Conservation (phyloP, 2,113 vertebrate species). For the Megaleporinus macrocephalus region DNA sequence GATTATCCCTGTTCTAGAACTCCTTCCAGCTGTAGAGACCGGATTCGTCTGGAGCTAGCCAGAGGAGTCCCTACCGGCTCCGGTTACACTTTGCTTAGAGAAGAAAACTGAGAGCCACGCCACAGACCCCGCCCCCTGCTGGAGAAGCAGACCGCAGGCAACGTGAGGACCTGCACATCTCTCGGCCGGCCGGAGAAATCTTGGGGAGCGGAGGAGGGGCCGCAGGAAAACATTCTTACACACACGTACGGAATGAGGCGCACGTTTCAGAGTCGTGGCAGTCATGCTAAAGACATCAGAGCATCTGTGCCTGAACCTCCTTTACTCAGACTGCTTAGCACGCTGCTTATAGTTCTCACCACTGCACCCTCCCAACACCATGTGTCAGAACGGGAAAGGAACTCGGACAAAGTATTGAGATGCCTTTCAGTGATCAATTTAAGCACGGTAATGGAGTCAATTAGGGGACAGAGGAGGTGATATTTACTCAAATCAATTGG, state of each 20-base stretch:
- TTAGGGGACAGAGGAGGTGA: background rate
- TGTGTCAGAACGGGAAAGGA: background rate
- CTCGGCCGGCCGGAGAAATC: background rate
- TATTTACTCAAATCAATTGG: background rate
- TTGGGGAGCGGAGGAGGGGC: constrained; percentile 25
- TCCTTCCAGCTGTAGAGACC: background rate
- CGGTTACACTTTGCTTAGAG: constrained; percentile 9
- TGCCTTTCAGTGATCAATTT: background rate
- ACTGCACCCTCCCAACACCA: background rate
- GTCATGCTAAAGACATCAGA: background rate
- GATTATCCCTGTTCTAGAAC: background rate
- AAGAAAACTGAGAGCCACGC: background rate
- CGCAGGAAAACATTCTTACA: background rate
- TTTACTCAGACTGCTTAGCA: background rate
- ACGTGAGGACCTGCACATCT: constrained; percentile 75
- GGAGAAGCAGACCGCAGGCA: constrained; percentile 41
- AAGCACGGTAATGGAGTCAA: no score
- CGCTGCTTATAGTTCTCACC: background rate
- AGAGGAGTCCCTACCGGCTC: background rate
- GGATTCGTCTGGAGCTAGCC: background rate
- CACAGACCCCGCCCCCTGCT: background rate
- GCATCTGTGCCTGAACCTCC: background rate
- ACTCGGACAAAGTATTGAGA: background rate
- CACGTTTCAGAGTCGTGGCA: background rate
- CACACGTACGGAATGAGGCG: background rate